Evolutionary conservation across 2,113 vertebrate species (phyloP).

Genomic region (Rhombomys opimus): DNA sequence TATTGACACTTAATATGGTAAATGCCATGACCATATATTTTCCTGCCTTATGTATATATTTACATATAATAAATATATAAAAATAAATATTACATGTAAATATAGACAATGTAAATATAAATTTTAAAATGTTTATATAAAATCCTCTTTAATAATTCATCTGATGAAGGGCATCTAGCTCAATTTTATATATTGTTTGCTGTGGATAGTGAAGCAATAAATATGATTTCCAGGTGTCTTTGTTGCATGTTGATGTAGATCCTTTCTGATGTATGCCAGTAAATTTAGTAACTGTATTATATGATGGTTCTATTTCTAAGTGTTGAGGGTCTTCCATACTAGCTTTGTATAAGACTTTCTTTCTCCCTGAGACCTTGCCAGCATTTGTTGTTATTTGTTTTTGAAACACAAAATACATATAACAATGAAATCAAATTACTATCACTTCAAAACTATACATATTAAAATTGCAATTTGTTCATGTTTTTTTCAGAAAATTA

Average conservation of each 20-base stretch:
- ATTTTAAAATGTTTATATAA: too few species aligned
- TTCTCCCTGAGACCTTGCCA: not conserved
- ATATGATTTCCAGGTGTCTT: not conserved
- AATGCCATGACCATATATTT: too few species aligned
- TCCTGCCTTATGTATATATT: not conserved
- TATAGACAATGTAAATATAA: not conserved
- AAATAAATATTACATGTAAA: not conserved
- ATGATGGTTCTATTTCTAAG: not conserved
- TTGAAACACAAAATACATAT: too few species aligned
- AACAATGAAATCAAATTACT: not conserved
- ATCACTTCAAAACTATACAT: not conserved
- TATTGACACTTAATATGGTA: not conserved
- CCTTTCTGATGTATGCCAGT: not conserved
- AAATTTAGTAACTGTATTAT: not conserved
- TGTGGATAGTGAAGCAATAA: not conserved
- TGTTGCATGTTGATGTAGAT: not conserved
- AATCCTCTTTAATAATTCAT: not conserved
- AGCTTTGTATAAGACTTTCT: not conserved
- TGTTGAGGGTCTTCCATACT: not conserved
- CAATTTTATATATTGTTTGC: not conserved
- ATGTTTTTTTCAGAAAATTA: not conserved
- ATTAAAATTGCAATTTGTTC: not conserved
- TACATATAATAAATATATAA: not conserved
- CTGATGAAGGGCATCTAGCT: not conserved
- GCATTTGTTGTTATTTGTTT: not conserved